These are phyloP conservation scores for Plebejus argus DNA, from an alignment of 2,888 invertebrate genomes.

Conservation along the genomic window DNA sequence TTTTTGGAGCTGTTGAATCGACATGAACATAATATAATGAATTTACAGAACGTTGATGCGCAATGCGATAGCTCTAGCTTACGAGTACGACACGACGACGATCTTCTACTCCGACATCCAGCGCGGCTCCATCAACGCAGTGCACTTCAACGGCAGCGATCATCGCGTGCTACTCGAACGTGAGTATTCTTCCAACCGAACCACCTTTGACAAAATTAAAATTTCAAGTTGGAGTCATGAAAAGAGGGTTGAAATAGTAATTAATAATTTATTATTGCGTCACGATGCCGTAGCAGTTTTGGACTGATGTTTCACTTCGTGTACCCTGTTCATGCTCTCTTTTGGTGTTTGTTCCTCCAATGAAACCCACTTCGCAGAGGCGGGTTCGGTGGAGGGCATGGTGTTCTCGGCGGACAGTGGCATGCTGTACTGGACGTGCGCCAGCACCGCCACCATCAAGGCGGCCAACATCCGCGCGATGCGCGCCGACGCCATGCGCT, in stretches of 20 bases:
- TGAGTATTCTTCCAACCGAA: constrained; percentile 54
- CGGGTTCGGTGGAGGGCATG: constrained; percentile 93
- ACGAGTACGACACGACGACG: constrained; percentile 84
- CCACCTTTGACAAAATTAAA: background rate
- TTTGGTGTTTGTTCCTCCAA: background rate
- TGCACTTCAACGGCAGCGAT: constrained; percentile 88
- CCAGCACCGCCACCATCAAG: constrained; percentile 83
- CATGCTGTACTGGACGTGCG: constrained; percentile 92
- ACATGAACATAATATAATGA: background rate
- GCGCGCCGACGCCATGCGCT: constrained; percentile 43
- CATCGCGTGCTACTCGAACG: constrained; percentile 86
- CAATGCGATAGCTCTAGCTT: constrained; percentile 92
- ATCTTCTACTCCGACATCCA: constrained; percentile 95
- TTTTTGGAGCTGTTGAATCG: background rate
- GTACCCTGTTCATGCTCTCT: background rate
- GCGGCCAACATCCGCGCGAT: constrained; percentile 51
- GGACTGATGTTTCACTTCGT: too few species aligned
- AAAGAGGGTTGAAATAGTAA: too few species aligned
- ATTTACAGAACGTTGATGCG: constrained; percentile 83
- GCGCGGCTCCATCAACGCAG: constrained; percentile 90
- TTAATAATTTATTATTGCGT: too few species aligned
- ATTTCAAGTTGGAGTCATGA: too few species aligned
- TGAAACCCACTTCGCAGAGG: constrained; percentile 72
- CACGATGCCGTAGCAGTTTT: too few species aligned
- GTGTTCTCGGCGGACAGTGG: constrained; percentile 86